Conservation (phyloP, 1,140 invertebrate species). For the Sycophila sp. region DNA sequence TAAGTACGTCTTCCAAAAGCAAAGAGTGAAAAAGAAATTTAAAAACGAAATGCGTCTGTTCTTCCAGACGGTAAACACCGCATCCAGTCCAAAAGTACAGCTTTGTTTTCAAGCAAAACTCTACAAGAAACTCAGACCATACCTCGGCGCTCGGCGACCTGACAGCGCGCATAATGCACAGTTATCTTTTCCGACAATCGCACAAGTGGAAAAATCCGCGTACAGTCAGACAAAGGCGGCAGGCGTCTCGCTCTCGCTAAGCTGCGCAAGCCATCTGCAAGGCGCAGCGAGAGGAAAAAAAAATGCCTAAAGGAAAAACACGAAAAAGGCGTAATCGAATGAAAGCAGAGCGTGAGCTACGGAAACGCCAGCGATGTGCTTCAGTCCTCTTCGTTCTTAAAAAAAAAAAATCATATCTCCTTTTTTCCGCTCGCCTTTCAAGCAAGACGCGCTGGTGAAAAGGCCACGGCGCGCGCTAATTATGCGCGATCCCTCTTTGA, state of each 20-base stretch:
- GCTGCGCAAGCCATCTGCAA: neutral
- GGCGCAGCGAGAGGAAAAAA: neutral
- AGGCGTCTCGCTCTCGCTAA: neutral
- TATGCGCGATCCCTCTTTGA: neutral
- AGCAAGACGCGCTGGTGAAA: constrained; percentile 14
- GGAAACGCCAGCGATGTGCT: too few relatives aligned
- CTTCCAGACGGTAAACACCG: too few relatives aligned
- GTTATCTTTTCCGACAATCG: neutral
- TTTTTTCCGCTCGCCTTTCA: constrained; percentile 11
- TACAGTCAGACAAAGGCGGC: constrained; percentile 7
- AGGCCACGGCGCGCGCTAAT: constrained; percentile 2
- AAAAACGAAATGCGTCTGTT: too few relatives aligned
- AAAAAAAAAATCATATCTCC: too few relatives aligned
- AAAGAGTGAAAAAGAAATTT: too few relatives aligned
- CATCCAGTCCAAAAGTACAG: too few relatives aligned
- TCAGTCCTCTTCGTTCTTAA: too few relatives aligned
- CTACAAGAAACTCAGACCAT: too few relatives aligned
- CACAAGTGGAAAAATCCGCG: constrained; percentile 21
- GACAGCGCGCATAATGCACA: neutral
- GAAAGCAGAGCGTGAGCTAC: neutral
- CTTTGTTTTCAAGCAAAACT: too few relatives aligned
- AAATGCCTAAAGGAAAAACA: neutral
- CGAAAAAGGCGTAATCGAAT: neutral
- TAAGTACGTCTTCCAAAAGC: too few relatives aligned
- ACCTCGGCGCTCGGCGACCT: too few relatives aligned